phyloP scores from a whole-genome alignment of 2,113 vertebrate species.

The Ramphastos sulfuratus region DNA sequence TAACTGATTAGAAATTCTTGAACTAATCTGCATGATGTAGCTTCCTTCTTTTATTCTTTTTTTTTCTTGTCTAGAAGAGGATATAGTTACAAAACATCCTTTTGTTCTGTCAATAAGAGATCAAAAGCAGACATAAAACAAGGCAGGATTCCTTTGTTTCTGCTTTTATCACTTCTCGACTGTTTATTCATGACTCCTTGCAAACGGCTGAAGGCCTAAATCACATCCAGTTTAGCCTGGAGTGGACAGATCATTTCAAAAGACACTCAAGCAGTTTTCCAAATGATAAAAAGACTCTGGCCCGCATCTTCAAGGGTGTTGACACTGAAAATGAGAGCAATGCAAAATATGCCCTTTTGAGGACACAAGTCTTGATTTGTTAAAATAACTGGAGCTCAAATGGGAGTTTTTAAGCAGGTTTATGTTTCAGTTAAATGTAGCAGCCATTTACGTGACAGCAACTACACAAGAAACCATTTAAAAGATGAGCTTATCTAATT shows the following conservation, averaged over 20 bases:
- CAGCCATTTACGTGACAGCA: not conserved
- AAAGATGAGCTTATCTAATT: not conserved
- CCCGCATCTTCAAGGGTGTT: not conserved
- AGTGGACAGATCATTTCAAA: not conserved
- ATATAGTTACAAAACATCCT: not conserved
- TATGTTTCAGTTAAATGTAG: not conserved
- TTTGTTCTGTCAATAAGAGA: constrained; percentile 34
- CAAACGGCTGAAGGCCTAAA: not conserved
- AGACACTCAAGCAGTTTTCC: not conserved
- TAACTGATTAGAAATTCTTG: constrained; percentile 47
- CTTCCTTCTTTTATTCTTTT: constrained; percentile 8
- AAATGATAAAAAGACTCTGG: not conserved
- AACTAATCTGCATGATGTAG: constrained; percentile 21
- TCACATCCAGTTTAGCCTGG: not conserved
- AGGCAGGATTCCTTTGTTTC: not conserved
- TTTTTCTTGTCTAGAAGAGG: not conserved
- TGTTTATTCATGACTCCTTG: not conserved
- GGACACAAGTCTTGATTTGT: not conserved
- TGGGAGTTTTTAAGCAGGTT: not conserved
- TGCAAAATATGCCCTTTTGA: not conserved
- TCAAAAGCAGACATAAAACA: constrained; percentile 21
- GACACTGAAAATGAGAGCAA: not conserved
- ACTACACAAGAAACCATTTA: not conserved
- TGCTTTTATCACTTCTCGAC: not conserved
- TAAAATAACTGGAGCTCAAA: not conserved